Base-by-base conservation (phyloP, 1,140 invertebrate genomes). In the Drosophila parabipectinata region DNA sequence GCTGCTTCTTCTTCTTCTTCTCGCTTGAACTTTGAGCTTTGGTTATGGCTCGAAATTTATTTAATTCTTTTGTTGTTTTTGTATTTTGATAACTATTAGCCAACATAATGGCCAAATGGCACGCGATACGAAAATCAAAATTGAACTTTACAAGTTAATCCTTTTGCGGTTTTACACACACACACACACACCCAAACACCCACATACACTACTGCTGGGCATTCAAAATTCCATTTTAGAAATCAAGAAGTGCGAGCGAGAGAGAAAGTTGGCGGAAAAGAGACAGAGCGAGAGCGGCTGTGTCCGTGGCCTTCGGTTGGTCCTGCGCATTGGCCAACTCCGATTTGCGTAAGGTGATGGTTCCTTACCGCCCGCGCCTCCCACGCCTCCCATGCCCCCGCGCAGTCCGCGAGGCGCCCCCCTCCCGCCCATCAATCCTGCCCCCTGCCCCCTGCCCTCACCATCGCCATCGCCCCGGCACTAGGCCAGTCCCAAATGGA, bases 131-230 rank as follows among this genome's bases (percentile, higher is more conserved):
- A 79, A 87, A 87, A 87, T 87, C 82, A 88, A 87, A 87, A 87
- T 87, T 87, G 78, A 88, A 88, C 82, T 87, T 87, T 88, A 88
- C 78, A 87, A 88, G 62, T 87, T 82, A 87, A 87, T 87, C 82
- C 83, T 82, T 88, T 76, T 79, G 59, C 78, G 66, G 72, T 63
- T 66, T 12, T 39, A 57, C 69, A 55, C 24, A 34, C 45, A 54
- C 55, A 54, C 55, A 72, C 14, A 47, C 6, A 45, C 24, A 24
- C 41, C n/a, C 41, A 18, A 7, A 8, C 21, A 21, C 1, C 39
- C 18, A 50, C 24, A 39, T 62, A 64, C 9, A 26, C 32, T 54
- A 52, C 60, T 72, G 72, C 57, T 56, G 60, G 45, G 37, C 63
- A 59, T 63, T 80, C 72, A 67, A 80, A 76, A 74, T 56, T 45